phyloP scores from a whole-genome alignment of 1,140 invertebrate genomes.

The Aphaenogaster floridana region DNA sequence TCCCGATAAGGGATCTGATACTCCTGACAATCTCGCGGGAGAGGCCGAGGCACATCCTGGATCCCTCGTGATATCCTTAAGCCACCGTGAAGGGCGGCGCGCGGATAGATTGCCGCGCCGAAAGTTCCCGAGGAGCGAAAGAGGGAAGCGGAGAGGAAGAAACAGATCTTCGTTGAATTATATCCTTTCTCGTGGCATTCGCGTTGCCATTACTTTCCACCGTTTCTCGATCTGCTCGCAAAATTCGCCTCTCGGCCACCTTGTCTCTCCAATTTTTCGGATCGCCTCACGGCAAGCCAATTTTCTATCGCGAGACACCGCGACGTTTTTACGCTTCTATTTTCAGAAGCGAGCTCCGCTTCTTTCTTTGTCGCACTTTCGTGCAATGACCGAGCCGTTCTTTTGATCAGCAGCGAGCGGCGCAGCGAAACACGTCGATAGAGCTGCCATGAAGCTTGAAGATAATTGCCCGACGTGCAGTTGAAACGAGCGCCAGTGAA shows the following conservation, averaged over 20 bases:
- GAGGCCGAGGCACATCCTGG: constrained; percentile 75
- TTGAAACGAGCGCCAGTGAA: neutral
- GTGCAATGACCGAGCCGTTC: neutral
- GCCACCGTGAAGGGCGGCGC: constrained; percentile 38
- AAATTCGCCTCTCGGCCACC: neutral
- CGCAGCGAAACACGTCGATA: neutral
- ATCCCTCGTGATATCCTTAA: constrained; percentile 65
- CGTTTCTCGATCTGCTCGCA: neutral
- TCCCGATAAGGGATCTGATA: constrained; percentile 79
- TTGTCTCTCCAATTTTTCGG: neutral
- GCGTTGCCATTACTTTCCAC: constrained; percentile 12
- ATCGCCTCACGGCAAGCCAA: neutral
- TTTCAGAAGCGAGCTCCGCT: neutral
- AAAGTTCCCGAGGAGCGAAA: constrained; percentile 41
- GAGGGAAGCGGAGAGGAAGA: neutral
- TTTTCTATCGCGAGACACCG: neutral
- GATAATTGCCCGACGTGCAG: neutral
- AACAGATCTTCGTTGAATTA: neutral
- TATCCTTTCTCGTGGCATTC: neutral
- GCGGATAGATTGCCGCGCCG: constrained; percentile 1
- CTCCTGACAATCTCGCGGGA: constrained; percentile 73
- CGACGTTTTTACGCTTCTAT: neutral
- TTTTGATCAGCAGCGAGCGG: neutral
- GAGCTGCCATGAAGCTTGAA: constrained; percentile 22
- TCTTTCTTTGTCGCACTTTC: neutral